Conservation (phyloP, 1,140 invertebrate species). For the Drosophila melanica region DNA sequence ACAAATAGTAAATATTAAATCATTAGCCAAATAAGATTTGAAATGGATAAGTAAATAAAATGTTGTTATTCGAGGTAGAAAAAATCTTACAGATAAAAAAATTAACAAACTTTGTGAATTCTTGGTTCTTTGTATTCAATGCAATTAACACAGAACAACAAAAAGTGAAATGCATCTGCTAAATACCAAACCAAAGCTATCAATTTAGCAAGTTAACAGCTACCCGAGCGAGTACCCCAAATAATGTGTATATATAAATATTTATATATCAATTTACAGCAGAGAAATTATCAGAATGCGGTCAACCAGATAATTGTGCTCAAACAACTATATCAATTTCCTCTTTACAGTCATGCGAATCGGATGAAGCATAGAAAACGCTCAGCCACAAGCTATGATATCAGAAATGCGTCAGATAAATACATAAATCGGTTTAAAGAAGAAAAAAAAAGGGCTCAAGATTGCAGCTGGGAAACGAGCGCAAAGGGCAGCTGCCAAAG, state of each 20-base stretch:
- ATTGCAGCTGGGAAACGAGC: conserved; percentile 6
- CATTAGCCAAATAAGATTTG: conserved; percentile 3
- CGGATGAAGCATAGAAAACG: background rate
- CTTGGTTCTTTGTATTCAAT: too few relatives aligned
- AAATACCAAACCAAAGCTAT: too few relatives aligned
- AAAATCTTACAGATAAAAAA: background rate
- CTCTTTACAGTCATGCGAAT: conserved; percentile 2
- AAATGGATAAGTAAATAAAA: background rate
- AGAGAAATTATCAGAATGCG: background rate
- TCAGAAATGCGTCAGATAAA: background rate
- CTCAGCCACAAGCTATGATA: background rate
- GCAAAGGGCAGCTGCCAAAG: conserved; percentile 20
- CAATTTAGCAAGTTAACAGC: too few relatives aligned
- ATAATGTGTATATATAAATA: background rate
- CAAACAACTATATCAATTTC: conserved; percentile 14
- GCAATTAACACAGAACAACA: too few relatives aligned
- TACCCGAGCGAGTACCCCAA: too few relatives aligned
- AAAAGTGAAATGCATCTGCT: too few relatives aligned
- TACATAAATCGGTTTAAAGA: background rate
- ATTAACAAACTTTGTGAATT: too few relatives aligned
- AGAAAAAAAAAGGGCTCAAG: background rate
- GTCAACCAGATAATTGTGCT: background rate
- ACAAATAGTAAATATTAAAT: conserved; percentile 10
- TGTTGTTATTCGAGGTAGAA: background rate
- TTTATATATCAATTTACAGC: background rate